phyloP scores from a whole-genome alignment of 2,113 vertebrate species.

The Phylloscopus trochilus region DNA sequence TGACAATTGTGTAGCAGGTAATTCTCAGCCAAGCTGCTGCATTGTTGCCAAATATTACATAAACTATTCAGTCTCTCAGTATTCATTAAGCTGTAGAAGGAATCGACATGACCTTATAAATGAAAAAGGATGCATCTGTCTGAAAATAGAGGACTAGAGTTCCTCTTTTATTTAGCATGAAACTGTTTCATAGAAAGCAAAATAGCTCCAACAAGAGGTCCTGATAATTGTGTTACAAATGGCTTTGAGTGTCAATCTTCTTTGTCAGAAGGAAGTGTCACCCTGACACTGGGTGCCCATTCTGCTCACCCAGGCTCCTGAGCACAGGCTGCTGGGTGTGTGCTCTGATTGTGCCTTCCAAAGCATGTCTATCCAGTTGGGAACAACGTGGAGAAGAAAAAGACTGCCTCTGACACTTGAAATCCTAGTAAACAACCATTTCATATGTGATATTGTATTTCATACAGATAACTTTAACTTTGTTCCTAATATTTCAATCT shows the following conservation, averaged over 20 bases:
- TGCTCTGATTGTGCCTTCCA: background rate
- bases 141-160: background rate
- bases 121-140: background rate
- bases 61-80: background rate
- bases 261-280: background rate
- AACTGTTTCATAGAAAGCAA: background rate
- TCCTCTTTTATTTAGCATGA: background rate
- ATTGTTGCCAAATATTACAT: background rate
- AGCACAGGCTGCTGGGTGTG: background rate
- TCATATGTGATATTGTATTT: fast-evolving
- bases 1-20: background rate
- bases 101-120: background rate
- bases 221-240: background rate
- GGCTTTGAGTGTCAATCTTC: background rate
- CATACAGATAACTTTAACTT: background rate
- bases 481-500: background rate
- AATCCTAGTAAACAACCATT: background rate
- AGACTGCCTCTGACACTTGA: background rate
- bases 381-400: background rate
- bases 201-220: background rate
- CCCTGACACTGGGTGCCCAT: background rate
- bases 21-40: background rate
- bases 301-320: background rate
- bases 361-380: background rate
- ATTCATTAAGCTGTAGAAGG: background rate